Evolutionary conservation across 2,113 vertebrate species (phyloP).

Genomic region (Climacteris rufus): DNA sequence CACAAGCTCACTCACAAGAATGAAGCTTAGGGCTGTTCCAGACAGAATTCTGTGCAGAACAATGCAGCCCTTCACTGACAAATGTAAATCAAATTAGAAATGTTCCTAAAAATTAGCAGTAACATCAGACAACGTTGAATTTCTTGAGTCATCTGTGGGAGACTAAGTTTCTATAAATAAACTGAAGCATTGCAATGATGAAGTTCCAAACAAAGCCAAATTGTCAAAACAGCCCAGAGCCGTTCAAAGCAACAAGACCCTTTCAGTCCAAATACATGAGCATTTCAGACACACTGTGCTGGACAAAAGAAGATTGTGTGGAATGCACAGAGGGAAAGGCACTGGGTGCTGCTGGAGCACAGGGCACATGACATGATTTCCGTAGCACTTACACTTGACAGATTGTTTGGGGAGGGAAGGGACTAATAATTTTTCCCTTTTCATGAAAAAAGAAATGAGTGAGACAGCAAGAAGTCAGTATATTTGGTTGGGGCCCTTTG

Average conservation of each 20-base stretch:
- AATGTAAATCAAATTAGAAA: background rate
- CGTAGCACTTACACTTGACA: rapidly evolving
- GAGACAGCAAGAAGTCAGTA: background rate
- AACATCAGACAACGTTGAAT: background rate
- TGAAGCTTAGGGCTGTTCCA: background rate
- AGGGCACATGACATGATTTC: background rate
- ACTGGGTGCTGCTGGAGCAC: background rate
- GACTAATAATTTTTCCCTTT: background rate
- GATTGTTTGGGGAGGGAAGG: background rate
- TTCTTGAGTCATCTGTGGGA: background rate
- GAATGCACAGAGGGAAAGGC: background rate
- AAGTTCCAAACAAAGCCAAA: slow-evolving; percentile 38
- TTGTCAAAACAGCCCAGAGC: slow-evolving; percentile 21
- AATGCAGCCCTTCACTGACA: background rate
- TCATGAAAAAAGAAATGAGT: background rate
- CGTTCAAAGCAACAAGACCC: background rate
- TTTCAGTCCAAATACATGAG: background rate
- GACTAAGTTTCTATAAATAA: slow-evolving; percentile 1
- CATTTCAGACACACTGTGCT: background rate
- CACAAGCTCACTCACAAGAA: background rate
- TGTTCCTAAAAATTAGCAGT: background rate
- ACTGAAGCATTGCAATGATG: background rate
- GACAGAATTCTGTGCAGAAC: background rate
- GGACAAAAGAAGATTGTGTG: background rate
- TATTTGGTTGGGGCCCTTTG: background rate